These are phyloP conservation scores for Gibbula magus DNA, from an alignment of 2,888 invertebrate species.

Conservation along the genomic window DNA sequence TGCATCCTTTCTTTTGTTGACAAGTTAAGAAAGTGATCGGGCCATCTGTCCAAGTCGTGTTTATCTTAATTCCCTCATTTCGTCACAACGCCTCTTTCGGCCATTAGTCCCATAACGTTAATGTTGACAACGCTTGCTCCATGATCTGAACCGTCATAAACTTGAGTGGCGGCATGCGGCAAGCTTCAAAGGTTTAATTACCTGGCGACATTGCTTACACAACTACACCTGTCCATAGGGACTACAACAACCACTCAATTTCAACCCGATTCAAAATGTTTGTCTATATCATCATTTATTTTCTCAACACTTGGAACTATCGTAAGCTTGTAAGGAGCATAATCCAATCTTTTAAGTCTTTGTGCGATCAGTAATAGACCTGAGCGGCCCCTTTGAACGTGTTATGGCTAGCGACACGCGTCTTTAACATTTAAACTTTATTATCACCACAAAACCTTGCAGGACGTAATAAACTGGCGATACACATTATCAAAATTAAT, in stretches of 20 bases:
- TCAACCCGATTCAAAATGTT: not conserved
- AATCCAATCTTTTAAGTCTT: conserved; percentile 5
- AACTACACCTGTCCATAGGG: not conserved
- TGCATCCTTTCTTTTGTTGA: too few species aligned
- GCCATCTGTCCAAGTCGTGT: too few species aligned
- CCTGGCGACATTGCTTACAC: not conserved
- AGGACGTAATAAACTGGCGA: not conserved
- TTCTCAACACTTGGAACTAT: not conserved
- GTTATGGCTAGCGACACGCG: not conserved
- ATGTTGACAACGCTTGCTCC: too few species aligned
- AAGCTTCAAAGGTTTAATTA: not conserved
- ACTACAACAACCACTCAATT: not conserved
- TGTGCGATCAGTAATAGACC: not conserved
- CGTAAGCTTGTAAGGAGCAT: not conserved
- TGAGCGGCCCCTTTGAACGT: not conserved
- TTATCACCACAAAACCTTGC: not conserved
- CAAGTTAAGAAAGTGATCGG: too few species aligned
- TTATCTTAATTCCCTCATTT: too few species aligned
- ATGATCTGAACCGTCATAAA: too few species aligned
- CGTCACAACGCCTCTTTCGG: too few species aligned
- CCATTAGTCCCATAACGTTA: too few species aligned
- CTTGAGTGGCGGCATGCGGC: not conserved
- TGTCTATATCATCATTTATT: not conserved
- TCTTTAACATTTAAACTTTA: not conserved
- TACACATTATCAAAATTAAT: not conserved